Conservation (phyloP, 37 sponge, comb jelly and placozoan species). For the Corticium candelabrum region DNA sequence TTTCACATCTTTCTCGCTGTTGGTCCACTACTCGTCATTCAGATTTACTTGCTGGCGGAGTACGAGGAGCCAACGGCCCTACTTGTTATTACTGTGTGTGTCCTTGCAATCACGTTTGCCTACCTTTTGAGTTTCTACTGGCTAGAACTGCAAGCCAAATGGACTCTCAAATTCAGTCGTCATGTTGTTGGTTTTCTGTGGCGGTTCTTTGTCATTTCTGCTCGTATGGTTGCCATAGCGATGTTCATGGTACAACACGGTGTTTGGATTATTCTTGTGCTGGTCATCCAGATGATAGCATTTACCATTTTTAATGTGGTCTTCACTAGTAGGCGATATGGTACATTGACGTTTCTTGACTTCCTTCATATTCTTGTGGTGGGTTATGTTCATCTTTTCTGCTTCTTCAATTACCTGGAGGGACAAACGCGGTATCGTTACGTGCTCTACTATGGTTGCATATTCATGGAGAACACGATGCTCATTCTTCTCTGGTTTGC, state of each 20-base stretch:
- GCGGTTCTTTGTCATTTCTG: not conserved
- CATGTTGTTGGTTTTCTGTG: not conserved
- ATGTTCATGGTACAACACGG: not conserved
- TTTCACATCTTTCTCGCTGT: not conserved
- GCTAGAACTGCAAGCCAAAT: not conserved
- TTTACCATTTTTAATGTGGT: not conserved
- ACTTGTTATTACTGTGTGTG: not conserved
- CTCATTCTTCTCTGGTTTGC: not conserved
- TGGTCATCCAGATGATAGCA: not conserved
- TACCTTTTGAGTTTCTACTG: not conserved
- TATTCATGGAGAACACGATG: not conserved
- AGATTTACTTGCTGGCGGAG: not conserved
- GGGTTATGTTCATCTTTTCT: not conserved
- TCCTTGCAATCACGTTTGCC: not conserved
- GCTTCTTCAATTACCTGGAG: not conserved
- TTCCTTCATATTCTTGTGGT: not conserved
- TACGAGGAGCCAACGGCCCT: not conserved
- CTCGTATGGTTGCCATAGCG: not conserved
- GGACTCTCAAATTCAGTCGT: not conserved
- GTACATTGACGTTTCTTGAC: not conserved
- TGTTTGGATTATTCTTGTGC: not conserved
- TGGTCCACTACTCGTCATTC: not conserved
- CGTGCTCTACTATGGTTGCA: not conserved
- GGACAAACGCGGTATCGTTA: not conserved
- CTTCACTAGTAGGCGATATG: not conserved